phyloP scores from a whole-genome alignment of 2,888 invertebrate genomes.

The Amphipyra berbera region DNA sequence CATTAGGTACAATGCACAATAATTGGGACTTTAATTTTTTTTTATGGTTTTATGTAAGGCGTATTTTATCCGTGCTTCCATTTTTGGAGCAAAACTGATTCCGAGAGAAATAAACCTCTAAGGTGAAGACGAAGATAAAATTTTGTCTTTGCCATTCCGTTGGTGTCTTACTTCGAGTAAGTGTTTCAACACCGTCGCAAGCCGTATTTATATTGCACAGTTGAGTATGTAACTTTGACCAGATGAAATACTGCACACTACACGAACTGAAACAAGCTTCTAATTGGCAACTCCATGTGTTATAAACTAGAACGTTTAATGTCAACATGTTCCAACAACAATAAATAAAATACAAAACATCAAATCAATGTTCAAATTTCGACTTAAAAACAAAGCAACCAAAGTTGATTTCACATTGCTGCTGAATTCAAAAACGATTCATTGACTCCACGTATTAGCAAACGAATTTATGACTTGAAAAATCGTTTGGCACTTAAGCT shows the following conservation, averaged over 20 bases:
- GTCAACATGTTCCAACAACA: conserved; percentile 37
- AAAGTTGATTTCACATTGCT: conserved; percentile 21
- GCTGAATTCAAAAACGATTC: conserved; percentile 41
- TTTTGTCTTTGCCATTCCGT: no score
- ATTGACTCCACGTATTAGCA: conserved; percentile 49
- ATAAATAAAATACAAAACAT: conserved; percentile 25
- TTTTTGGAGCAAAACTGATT: no score
- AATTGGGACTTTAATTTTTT: no score
- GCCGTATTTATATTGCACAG: no score
- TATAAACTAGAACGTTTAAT: conserved; percentile 48
- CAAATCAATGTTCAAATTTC: not conserved
- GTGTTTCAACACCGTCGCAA: no score
- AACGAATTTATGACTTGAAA: conserved; percentile 66
- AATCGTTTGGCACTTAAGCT: conserved; percentile 64
- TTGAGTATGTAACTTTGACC: conserved; percentile 1
- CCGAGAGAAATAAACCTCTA: no score
- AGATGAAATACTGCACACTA: conserved; percentile 14
- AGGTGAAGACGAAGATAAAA: no score
- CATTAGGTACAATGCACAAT: no score
- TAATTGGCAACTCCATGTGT: conserved; percentile 41
- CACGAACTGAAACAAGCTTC: conserved; percentile 22
- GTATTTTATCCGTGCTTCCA: no score
- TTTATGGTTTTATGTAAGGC: no score
- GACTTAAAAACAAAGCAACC: not conserved
- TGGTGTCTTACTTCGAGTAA: no score